Conservation (phyloP, 2,113 vertebrate species). For the Calonectris borealis region DNA sequence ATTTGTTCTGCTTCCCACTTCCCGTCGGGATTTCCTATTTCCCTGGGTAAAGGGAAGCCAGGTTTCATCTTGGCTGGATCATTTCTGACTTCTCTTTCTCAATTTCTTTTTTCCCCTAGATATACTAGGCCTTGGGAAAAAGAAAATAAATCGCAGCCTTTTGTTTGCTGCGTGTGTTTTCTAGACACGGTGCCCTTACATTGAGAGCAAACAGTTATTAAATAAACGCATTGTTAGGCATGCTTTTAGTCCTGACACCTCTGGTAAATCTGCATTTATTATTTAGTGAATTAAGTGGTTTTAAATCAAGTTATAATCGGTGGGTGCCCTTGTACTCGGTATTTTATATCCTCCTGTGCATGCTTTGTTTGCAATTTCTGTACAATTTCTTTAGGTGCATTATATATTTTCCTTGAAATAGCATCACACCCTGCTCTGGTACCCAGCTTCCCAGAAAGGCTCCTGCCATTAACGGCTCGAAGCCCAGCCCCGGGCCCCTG, state of each 20-base stretch:
- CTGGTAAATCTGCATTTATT: slow-evolving; percentile 66
- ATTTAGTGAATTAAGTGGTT: slow-evolving; percentile 63
- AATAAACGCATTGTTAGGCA: slow-evolving; percentile 57
- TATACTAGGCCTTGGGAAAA: neutral
- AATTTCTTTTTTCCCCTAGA: neutral
- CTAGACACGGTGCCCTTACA: slow-evolving; percentile 28
- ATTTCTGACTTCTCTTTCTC: neutral
- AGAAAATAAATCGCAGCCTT: neutral
- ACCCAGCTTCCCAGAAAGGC: neutral
- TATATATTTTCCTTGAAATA: slow-evolving; percentile 49
- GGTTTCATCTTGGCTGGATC: neutral
- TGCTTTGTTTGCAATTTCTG: slow-evolving; percentile 63
- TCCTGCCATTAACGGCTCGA: neutral
- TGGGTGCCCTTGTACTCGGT: slow-evolving; percentile 43
- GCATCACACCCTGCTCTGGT: neutral
- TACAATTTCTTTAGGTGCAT: slow-evolving; percentile 40
- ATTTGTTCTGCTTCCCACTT: neutral
- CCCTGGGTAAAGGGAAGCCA: neutral
- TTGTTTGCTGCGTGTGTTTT: slow-evolving; percentile 10
- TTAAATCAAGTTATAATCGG: slow-evolving; percentile 63
- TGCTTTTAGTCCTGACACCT: slow-evolving; percentile 63
- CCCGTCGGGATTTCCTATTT: neutral
- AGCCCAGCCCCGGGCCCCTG: neutral
- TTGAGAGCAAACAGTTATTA: slow-evolving; percentile 62
- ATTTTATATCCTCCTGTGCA: slow-evolving; percentile 47